Conservation (phyloP, 2,888 invertebrate genomes). For the Nebria salina region DNA sequence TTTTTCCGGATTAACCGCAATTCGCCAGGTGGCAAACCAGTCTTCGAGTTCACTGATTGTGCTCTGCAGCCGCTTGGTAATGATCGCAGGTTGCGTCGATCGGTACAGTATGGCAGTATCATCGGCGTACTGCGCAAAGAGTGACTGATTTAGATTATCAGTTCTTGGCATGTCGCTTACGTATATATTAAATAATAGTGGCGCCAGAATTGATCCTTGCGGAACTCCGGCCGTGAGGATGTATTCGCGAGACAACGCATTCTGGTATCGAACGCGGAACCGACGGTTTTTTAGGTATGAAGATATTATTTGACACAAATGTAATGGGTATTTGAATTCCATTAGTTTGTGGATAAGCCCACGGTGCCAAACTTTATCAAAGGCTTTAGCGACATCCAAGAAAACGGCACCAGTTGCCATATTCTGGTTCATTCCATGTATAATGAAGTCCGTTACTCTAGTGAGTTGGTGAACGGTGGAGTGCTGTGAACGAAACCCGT, state of each 20-base stretch:
- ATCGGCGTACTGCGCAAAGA: slow-evolving; percentile 46
- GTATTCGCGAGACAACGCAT: neutral
- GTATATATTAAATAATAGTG: neutral
- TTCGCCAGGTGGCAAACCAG: slow-evolving; percentile 13
- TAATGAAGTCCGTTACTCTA: neutral
- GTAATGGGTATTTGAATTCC: neutral
- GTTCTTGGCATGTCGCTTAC: neutral
- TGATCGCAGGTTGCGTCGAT: neutral
- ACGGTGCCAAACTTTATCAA: slow-evolving; percentile 23
- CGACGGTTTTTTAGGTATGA: neutral
- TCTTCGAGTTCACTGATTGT: neutral
- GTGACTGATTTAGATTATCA: slow-evolving; percentile 20
- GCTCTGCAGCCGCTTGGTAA: slow-evolving; percentile 11
- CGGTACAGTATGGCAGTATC: slow-evolving; percentile 46
- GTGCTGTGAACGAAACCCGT: slow-evolving; percentile 8
- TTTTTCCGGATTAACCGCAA: neutral
- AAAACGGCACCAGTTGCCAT: neutral
- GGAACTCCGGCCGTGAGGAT: neutral
- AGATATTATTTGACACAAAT: neutral
- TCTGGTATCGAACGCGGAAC: neutral
- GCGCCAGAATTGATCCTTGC: neutral
- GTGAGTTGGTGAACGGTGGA: slow-evolving; percentile 17
- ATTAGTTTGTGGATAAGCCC: slow-evolving; percentile 10
- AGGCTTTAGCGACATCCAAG: slow-evolving; percentile 17
- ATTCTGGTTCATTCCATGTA: neutral